Evolutionary conservation across 2,113 vertebrate species (phyloP).

Genomic region (Lepidothrix coronata): DNA sequence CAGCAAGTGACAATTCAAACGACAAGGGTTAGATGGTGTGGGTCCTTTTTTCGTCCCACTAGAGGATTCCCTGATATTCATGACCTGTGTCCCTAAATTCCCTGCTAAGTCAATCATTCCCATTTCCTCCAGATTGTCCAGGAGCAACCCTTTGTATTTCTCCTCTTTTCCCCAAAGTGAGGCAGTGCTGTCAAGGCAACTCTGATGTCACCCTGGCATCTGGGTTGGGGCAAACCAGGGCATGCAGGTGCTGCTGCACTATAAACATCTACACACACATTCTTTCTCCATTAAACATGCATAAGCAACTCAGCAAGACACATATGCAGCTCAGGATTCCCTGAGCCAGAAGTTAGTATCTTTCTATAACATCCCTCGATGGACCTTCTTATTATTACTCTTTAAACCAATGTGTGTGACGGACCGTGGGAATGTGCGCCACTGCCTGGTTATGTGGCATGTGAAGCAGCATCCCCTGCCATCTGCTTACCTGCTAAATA

Average conservation of each 20-base stretch:
- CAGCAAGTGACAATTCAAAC: not conserved
- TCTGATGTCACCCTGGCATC: not conserved
- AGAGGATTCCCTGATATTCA: not conserved
- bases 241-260: not conserved
- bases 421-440: not conserved
- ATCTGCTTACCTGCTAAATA: not conserved
- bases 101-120: not conserved
- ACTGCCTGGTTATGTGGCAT: not conserved
- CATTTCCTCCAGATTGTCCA: fast-evolving
- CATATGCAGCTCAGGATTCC: not conserved
- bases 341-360: not conserved
- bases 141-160: not conserved
- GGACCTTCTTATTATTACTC: not conserved
- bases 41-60: not conserved
- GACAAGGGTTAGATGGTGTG: not conserved
- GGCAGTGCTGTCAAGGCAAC: not conserved
- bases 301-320: not conserved
- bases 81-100: not conserved
- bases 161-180: not conserved
- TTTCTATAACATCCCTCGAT: not conserved
- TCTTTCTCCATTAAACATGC: too few species aligned
- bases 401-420: not conserved
- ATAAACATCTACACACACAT: not conserved
- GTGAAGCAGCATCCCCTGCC: not conserved
- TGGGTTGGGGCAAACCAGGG: not conserved